Conservation (phyloP, 2,797 vertebrate genomes). For the Ambastaia sidthimunki region DNA sequence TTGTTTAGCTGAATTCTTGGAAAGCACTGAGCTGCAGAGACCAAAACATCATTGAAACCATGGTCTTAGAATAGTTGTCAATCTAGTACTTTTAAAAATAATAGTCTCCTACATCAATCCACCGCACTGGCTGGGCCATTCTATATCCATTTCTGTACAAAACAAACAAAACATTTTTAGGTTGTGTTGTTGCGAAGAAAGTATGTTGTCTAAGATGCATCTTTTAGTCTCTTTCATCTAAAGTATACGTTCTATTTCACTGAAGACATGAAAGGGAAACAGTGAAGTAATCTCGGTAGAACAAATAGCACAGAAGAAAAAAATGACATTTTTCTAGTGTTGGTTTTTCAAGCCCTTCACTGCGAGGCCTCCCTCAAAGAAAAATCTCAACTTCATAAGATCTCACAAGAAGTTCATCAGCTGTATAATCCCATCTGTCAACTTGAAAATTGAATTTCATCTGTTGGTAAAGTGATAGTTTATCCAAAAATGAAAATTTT, state of each 20-base stretch:
- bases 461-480: too few relatives aligned
- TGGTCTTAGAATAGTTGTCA: not conserved
- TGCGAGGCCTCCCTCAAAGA: not conserved
- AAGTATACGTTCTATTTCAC: constrained; percentile 8
- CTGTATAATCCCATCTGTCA: not conserved
- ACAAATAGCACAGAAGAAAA: not conserved
- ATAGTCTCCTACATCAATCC: not conserved
- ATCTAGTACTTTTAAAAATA: not conserved
- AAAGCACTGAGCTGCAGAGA: not conserved
- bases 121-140: not conserved
- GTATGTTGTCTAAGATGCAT: not conserved
- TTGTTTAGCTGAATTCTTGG: constrained; percentile 1
- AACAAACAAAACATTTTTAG: constrained; percentile 1
- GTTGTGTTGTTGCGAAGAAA: constrained; percentile 4
- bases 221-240: constrained; percentile 8
- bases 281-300: not conserved
- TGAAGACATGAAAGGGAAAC: not conserved
- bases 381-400: not conserved
- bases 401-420: not conserved
- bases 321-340: not conserved
- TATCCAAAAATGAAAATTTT: too few relatives aligned
- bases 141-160: constrained; percentile 7
- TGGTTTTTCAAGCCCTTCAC: not conserved
- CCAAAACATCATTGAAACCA: not conserved
- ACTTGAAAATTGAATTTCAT: not conserved